A percentile compares a stretch with the other conserved stretches of the same genome.
Conservation (phyloP, 2,113 vertebrate species). For the Heterocephalus glaber region DNA sequence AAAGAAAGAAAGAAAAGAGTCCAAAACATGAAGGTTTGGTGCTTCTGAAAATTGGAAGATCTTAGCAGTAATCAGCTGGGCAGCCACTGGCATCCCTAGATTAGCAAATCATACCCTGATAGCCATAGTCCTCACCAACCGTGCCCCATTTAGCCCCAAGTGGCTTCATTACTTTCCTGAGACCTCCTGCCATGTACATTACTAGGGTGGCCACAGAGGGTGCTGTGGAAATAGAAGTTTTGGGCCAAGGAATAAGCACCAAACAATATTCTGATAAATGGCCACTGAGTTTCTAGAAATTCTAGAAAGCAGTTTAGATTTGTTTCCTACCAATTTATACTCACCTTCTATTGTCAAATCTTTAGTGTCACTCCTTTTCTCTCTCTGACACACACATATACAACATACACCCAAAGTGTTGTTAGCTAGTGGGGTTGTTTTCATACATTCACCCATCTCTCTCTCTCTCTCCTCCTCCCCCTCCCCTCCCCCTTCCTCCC, state of each 20-base stretch:
- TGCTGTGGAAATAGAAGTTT: not conserved
- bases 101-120: not conserved
- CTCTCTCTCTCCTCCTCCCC: too few species aligned
- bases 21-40: not conserved
- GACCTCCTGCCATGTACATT: not conserved
- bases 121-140: not conserved
- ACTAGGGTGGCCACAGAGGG: not conserved
- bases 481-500: too few species aligned
- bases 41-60: not conserved
- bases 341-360: not conserved
- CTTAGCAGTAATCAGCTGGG: not conserved
- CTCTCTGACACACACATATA: not conserved
- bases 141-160: not conserved
- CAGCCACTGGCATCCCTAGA: not conserved
- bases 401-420: not conserved
- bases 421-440: not conserved
- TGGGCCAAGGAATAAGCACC: not conserved
- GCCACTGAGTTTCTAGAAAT: not conserved
- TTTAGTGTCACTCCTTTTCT: not conserved
- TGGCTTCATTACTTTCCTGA: too few species aligned
- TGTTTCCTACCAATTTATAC: not conserved
- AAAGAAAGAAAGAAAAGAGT: not conserved
- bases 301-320: not conserved
- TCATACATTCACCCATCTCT: too few species aligned
- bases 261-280: not conserved